Percentiles rank a stretch among this genome's conserved stretches.
phyloP scores from a whole-genome alignment of 2,113 vertebrate genomes.

The Gymnarchus niloticus region DNA sequence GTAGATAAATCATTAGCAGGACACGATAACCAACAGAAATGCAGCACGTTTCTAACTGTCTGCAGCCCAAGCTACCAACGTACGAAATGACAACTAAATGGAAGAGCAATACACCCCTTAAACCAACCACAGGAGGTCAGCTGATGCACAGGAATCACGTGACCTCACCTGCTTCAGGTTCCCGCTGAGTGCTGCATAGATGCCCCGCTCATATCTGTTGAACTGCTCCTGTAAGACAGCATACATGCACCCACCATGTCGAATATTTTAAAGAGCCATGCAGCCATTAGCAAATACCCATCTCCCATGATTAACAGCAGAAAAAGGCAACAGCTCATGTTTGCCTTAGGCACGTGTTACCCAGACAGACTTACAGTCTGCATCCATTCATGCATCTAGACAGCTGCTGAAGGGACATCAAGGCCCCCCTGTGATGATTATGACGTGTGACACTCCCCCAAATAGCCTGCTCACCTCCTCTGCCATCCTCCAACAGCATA shows the following conservation, averaged over 20 bases:
- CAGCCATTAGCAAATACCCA: background rate
- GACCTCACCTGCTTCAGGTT: conserved; percentile 84
- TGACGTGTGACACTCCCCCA: background rate
- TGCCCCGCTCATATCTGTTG: conserved; percentile 83
- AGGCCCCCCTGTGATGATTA: background rate
- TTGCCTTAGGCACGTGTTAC: background rate
- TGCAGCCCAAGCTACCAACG: background rate
- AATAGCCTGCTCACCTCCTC: conserved; percentile 72
- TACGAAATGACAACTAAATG: background rate
- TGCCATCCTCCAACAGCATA: conserved; percentile 93
- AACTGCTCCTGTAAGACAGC: conserved; percentile 71
- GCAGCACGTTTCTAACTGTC: background rate
- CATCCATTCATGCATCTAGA: background rate
- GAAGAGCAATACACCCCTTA: background rate
- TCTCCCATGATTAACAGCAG: background rate
- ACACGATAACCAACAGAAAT: background rate
- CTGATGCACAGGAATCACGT: background rate
- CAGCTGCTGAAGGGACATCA: background rate
- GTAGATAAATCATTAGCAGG: background rate
- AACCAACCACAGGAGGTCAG: background rate
- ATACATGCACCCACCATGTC: background rate
- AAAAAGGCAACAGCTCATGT: too few relatives aligned
- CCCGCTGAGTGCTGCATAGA: conserved; percentile 90
- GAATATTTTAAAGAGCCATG: background rate
- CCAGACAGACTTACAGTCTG: background rate